Evolutionary conservation across 2,888 invertebrate genomes (phyloP).

Genomic region (Pollenia amentaria): DNA sequence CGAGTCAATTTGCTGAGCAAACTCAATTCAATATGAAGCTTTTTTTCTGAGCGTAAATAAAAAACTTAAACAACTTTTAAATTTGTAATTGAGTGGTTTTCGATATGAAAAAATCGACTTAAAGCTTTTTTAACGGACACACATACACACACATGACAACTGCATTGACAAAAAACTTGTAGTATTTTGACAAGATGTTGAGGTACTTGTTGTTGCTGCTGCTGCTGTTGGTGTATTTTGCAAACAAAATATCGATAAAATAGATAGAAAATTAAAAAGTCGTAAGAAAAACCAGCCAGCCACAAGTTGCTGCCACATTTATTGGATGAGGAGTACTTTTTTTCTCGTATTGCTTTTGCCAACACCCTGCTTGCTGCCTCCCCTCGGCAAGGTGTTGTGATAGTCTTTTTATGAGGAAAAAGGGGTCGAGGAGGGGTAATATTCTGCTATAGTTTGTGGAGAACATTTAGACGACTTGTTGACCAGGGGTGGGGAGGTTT

Average conservation of each 20-base stretch:
- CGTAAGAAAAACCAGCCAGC: slow-evolving; percentile 56
- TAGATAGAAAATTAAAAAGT: slow-evolving; percentile 19
- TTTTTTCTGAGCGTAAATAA: background rate
- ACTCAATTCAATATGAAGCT: slow-evolving; percentile 26
- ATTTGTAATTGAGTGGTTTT: slow-evolving; percentile 51
- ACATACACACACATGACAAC: background rate
- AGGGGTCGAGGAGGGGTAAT: too few relatives aligned
- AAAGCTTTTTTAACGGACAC: slow-evolving; percentile 30
- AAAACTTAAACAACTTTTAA: slow-evolving; percentile 53
- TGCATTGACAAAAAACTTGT: background rate
- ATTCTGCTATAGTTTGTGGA: too few relatives aligned
- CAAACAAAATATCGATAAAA: slow-evolving; percentile 60
- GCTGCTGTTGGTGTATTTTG: slow-evolving; percentile 3
- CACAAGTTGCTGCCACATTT: slow-evolving; percentile 69
- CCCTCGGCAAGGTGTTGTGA: too few relatives aligned
- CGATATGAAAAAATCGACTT: background rate
- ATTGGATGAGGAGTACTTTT: background rate
- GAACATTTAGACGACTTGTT: background rate
- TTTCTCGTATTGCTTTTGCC: too few relatives aligned
- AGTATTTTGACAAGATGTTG: slow-evolving; percentile 41
- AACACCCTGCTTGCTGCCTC: too few relatives aligned
- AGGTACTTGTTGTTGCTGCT: slow-evolving; percentile 22
- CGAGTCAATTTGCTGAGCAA: background rate
- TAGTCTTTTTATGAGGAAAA: too few relatives aligned
- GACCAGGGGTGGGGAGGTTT: background rate